Evolutionary conservation across 2,888 invertebrate genomes (phyloP).

Genomic region (Erannis defoliaria): DNA sequence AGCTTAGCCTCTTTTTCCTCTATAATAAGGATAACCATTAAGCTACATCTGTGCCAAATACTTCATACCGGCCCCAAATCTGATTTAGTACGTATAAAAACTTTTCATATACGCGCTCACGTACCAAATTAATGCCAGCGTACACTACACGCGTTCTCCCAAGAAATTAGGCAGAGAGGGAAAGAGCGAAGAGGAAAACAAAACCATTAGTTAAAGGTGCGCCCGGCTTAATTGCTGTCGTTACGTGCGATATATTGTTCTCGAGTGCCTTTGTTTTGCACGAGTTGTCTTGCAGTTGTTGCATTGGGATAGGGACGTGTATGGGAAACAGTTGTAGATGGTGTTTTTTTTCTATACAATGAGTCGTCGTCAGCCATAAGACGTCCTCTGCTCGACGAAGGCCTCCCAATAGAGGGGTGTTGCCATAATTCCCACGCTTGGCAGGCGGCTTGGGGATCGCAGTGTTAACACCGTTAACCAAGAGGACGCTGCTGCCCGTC

Average conservation of each 20-base stretch:
- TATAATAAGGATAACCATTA: constrained; percentile 1
- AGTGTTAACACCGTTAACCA: too few relatives aligned
- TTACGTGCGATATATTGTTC: constrained; percentile 55
- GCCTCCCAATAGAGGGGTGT: too few relatives aligned
- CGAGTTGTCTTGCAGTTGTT: constrained; percentile 33
- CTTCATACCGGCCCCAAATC: constrained; percentile 36
- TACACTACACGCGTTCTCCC: constrained; percentile 42
- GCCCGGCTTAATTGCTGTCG: constrained; percentile 64
- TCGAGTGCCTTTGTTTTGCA: constrained; percentile 39
- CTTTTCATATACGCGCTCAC: constrained; percentile 43
- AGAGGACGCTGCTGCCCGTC: too few relatives aligned
- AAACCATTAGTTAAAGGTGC: constrained; percentile 67
- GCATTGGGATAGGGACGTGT: constrained; percentile 6
- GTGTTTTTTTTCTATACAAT: too few relatives aligned
- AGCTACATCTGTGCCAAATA: constrained; percentile 25
- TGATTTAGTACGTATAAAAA: constrained; percentile 44
- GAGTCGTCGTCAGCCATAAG: too few relatives aligned
- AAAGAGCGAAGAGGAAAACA: constrained; percentile 56
- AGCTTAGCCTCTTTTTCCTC: neutral
- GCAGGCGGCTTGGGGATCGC: too few relatives aligned
- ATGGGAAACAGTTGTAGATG: neutral
- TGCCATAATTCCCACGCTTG: too few relatives aligned
- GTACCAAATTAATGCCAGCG: constrained; percentile 43
- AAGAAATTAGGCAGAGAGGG: constrained; percentile 54
- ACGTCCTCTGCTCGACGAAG: too few relatives aligned